Conservation (phyloP, 2,797 vertebrate genomes). For the Brotula barbata region DNA sequence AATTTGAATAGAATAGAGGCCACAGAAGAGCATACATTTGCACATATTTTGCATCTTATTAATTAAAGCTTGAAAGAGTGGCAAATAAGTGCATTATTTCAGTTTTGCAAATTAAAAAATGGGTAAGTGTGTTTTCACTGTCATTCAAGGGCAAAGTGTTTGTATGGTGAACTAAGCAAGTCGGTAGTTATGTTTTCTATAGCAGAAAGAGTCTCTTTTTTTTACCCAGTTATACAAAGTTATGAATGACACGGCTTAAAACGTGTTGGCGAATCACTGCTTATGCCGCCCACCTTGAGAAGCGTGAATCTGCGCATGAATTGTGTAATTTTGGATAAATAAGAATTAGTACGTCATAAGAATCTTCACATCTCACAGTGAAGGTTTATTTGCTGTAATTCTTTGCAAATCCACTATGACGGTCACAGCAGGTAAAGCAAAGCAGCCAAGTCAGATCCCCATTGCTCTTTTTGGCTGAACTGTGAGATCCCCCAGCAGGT, state of each 20-base stretch:
- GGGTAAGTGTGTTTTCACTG: slow-evolving; percentile 31
- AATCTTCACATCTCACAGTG: not conserved
- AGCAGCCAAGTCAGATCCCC: no score
- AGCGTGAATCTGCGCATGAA: no score
- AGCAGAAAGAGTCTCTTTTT: slow-evolving; percentile 4
- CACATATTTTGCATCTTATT: slow-evolving; percentile 72
- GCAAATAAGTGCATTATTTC: slow-evolving; percentile 39
- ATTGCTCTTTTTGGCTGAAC: no score
- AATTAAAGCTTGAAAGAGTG: slow-evolving; percentile 42
- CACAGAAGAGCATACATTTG: slow-evolving; percentile 69
- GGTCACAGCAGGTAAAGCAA: no score
- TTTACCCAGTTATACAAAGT: slow-evolving; percentile 2
- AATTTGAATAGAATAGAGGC: slow-evolving; percentile 65
- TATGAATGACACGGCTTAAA: no score
- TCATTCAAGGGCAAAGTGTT: slow-evolving; percentile 17
- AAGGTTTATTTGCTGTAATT: no score
- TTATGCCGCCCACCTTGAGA: no score
- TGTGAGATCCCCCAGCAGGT: no score
- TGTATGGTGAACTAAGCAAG: no score
- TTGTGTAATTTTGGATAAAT: not conserved
- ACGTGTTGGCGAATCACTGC: no score
- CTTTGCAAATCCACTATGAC: no score
- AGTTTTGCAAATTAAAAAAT: slow-evolving; percentile 27
- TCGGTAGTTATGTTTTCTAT: not conserved
- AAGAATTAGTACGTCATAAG: not conserved